Percentiles rank a stretch among this genome's conserved stretches.
phyloP scores from a whole-genome alignment of 92 coral and sea anemone species.

The Phenganax marumi region DNA sequence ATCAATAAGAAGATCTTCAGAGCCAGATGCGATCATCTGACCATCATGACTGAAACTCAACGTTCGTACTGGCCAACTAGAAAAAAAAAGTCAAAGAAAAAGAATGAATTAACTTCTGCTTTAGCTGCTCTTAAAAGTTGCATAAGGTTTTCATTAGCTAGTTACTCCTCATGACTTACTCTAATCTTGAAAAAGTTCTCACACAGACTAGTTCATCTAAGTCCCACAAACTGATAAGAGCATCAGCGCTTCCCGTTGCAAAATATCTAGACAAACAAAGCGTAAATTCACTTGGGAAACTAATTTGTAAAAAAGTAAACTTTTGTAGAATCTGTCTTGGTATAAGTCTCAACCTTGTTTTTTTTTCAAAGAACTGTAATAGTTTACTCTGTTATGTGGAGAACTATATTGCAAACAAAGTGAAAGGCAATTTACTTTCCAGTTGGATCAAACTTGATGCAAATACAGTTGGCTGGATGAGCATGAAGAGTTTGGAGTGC shows the following conservation, averaged over 20 bases:
- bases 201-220: conserved; percentile 97
- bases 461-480: conserved; percentile 98
- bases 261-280: conserved; percentile 63
- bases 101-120: not conserved
- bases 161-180: conserved; percentile 62
- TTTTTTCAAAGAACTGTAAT: no score
- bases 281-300: not conserved
- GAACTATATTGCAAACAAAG: no score
- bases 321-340: no score
- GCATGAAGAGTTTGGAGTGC: conserved; percentile 95
- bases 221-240: conserved; percentile 95
- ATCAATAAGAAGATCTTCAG: conserved; percentile 95
- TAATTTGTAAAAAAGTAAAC: not conserved
- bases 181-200: conserved; percentile 92
- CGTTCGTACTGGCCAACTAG: conserved; percentile 97
- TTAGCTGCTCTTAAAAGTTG: not conserved
- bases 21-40: conserved; percentile 96
- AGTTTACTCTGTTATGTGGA: no score
- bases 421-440: conserved; percentile 67
- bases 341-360: no score
- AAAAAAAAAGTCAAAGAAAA: not conserved
- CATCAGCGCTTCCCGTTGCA: conserved; percentile 99
- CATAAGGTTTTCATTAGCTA: not conserved
- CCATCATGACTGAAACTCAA: conserved; percentile 99
- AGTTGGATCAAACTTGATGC: conserved; percentile 97